Evolutionary conservation across 2,797 vertebrate species (phyloP).

Genomic region (Bufotes viridis): DNA sequence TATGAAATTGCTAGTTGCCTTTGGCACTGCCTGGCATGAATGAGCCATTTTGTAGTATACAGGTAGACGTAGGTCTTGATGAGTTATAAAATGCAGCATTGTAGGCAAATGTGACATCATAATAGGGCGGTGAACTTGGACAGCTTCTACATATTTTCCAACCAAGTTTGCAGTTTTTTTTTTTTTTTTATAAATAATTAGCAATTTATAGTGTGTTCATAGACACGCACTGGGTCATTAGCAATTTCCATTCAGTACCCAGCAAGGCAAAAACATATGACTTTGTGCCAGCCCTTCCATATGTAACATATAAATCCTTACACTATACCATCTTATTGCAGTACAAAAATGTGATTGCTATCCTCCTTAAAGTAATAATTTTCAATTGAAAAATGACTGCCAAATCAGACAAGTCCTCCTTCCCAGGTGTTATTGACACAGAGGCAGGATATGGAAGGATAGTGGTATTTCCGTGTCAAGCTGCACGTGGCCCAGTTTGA

Average conservation of each 20-base stretch:
- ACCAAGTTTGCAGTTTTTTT: conserved; percentile 54
- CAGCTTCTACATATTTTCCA: conserved; percentile 61
- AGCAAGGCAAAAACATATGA: conserved; percentile 67
- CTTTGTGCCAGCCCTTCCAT: conserved; percentile 46
- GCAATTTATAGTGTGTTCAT: conserved; percentile 60
- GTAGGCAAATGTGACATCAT: conserved; percentile 58
- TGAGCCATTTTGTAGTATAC: conserved; percentile 41
- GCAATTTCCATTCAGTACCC: conserved; percentile 48
- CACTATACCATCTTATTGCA: conserved; percentile 4
- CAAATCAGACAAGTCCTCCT: background rate
- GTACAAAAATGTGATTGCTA: conserved; percentile 24
- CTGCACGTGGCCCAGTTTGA: background rate
- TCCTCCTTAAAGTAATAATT: conserved; percentile 1
- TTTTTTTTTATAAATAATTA: conserved; percentile 61
- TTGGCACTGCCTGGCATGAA: conserved; percentile 55
- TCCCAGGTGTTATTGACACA: background rate
- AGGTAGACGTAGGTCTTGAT: conserved; percentile 38
- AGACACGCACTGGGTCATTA: conserved; percentile 49
- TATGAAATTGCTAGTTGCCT: conserved; percentile 53
- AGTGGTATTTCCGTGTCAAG: background rate
- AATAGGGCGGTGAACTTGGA: conserved; percentile 59
- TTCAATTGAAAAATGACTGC: background rate
- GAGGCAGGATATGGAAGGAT: background rate
- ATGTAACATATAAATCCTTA: conserved; percentile 32
- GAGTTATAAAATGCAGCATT: conserved; percentile 57